Percentiles rank a stretch among this genome's conserved stretches.
phyloP scores from a whole-genome alignment of 2,888 invertebrate genomes.

The Crocallis elinguaria region DNA sequence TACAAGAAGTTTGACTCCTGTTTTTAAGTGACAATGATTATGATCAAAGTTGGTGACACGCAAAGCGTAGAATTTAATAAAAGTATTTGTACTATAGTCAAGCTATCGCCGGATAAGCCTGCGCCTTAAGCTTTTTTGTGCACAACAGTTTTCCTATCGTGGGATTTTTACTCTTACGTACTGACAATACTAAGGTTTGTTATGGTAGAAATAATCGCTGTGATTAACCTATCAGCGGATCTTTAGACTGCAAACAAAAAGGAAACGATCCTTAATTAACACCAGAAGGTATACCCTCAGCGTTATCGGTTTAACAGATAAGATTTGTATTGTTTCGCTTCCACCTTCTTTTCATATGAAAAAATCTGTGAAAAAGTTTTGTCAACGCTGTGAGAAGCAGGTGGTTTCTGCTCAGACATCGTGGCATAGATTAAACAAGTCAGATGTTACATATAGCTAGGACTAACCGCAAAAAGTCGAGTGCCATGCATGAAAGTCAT shows the following conservation, averaged over 20 bases:
- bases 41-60: too few relatives aligned
- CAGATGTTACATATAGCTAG: slow-evolving; percentile 8
- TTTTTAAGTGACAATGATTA: too few relatives aligned
- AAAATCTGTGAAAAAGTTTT: slow-evolving; percentile 47
- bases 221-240: slow-evolving; percentile 50
- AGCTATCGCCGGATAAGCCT: too few relatives aligned
- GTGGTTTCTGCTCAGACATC: slow-evolving; percentile 48
- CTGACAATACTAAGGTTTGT: too few relatives aligned
- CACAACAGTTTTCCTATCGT: too few relatives aligned
- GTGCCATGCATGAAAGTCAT: too few relatives aligned
- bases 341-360: slow-evolving; percentile 45
- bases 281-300: slow-evolving; percentile 51
- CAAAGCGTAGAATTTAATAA: too few relatives aligned
- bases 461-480: too few relatives aligned
- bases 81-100: too few relatives aligned
- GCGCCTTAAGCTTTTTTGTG: too few relatives aligned
- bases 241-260: slow-evolving; percentile 46
- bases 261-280: slow-evolving; percentile 65
- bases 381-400: slow-evolving; percentile 64
- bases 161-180: too few relatives aligned
- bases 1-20: too few relatives aligned
- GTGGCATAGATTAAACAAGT: slow-evolving; percentile 41
- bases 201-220: slow-evolving; percentile 42
- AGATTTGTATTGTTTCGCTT: slow-evolving; percentile 67
- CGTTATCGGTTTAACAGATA: slow-evolving; percentile 49